Conservation (phyloP, 2,888 invertebrate genomes). For the Aporophyla nigra region DNA sequence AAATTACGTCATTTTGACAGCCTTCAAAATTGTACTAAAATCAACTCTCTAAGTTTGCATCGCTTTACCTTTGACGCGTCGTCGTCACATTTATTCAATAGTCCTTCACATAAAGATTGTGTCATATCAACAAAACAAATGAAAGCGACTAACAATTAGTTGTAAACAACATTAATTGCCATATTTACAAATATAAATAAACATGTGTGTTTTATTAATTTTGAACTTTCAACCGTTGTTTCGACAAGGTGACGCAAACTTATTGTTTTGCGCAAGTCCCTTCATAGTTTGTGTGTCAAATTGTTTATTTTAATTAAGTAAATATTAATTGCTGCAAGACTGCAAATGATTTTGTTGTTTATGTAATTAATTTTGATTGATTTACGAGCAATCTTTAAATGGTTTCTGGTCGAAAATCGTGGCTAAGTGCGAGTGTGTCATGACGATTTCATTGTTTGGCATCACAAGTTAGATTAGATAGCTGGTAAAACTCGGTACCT, state of each 20-base stretch:
- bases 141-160: slow-evolving; percentile 50
- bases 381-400: not conserved
- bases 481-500: not conserved
- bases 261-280: slow-evolving; percentile 30
- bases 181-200: slow-evolving; percentile 32
- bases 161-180: slow-evolving; percentile 48
- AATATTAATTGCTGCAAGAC: slow-evolving; percentile 25
- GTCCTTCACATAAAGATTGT: slow-evolving; percentile 38
- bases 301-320: slow-evolving; percentile 23
- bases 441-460: not conserved
- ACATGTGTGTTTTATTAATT: slow-evolving; percentile 44
- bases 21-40: too few species aligned
- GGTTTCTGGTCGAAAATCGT: not conserved
- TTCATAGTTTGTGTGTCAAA: slow-evolving; percentile 21
- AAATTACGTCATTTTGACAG: too few species aligned
- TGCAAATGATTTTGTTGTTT: slow-evolving; percentile 10
- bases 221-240: slow-evolving; percentile 42
- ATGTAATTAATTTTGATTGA: slow-evolving; percentile 5
- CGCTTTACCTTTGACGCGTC: too few species aligned
- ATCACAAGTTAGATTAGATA: not conserved
- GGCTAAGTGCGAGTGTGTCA: not conserved
- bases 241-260: slow-evolving; percentile 22
- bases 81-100: not conserved
- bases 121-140: slow-evolving; percentile 47
- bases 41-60: too few species aligned